Evolutionary conservation across 2,888 invertebrate genomes (phyloP).

Genomic region (Macropis europaea): DNA sequence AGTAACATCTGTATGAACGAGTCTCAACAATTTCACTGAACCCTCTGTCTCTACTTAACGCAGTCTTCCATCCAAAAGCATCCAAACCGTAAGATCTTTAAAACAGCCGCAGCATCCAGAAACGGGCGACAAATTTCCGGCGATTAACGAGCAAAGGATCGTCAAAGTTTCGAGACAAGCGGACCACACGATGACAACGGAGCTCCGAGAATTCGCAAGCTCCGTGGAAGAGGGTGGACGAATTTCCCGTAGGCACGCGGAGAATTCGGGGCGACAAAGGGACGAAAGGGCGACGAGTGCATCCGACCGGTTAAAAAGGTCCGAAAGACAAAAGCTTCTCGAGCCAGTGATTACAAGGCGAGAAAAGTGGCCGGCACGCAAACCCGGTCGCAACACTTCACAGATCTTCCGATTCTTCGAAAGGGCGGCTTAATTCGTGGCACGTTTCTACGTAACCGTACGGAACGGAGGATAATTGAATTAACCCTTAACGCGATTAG

Average conservation of each 20-base stretch:
- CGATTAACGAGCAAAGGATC: no score
- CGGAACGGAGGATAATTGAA: conserved; percentile 32
- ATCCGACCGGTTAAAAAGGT: conserved; percentile 11
- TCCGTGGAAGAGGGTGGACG: no score
- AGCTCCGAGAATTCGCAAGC: neutral
- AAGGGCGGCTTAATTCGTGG: conserved; percentile 40
- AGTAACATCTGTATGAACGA: no score
- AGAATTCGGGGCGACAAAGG: conserved; percentile 38
- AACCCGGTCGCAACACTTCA: conserved; percentile 34
- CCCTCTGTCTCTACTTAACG: no score
- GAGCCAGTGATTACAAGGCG: conserved; percentile 38
- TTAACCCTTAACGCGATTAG: conserved; percentile 50
- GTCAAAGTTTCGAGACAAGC: neutral
- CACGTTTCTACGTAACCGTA: conserved; percentile 32
- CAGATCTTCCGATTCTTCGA: conserved; percentile 24
- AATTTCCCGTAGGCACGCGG: neutral
- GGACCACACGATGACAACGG: neutral
- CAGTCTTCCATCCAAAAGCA: no score
- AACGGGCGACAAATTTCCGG: no score
- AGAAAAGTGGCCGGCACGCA: no score
- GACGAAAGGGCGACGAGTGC: conserved; percentile 24
- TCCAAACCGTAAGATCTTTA: no score
- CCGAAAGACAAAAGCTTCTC: conserved; percentile 47
- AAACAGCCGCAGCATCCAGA: no score
- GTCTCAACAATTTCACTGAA: no score